Conservation (phyloP, 2,113 vertebrate species). For the Petromus typicus region DNA sequence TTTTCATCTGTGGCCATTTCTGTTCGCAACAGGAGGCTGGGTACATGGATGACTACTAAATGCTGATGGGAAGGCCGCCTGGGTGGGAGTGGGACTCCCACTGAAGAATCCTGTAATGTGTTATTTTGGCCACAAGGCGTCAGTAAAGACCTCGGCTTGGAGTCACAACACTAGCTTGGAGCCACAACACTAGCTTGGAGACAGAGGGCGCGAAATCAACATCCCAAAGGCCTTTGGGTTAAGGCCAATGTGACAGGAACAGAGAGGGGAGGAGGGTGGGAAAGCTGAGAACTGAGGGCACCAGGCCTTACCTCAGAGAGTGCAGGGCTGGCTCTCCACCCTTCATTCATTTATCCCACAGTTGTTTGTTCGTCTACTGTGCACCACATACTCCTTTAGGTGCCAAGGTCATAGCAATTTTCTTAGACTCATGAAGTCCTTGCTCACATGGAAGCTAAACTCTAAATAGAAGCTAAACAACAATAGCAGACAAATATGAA, state of each 20-base stretch:
- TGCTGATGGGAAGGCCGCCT: neutral
- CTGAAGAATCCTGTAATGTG: conserved; percentile 1
- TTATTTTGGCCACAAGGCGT: conserved; percentile 53
- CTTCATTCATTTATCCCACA: neutral
- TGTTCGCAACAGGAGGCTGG: too few relatives aligned
- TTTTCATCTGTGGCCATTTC: neutral
- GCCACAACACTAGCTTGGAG: neutral
- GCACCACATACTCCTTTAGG: neutral
- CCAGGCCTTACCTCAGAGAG: neutral
- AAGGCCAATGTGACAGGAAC: neutral
- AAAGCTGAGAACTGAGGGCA: neutral
- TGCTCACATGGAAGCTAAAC: conserved; percentile 13
- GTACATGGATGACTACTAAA: neutral
- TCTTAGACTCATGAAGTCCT: neutral
- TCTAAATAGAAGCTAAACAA: conserved; percentile 68
- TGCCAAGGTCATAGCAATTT: neutral
- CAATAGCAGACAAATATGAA: neutral
- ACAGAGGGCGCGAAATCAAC: neutral
- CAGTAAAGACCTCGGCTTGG: conserved; percentile 66
- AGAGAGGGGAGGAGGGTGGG: too few relatives aligned
- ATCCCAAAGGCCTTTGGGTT: neutral
- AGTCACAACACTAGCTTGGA: neutral
- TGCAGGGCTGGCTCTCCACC: neutral
- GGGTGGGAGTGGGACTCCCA: neutral
- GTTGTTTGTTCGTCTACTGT: neutral